These are phyloP conservation scores for Mystacides longicornis DNA, from an alignment of 2,888 invertebrate genomes.

Conservation along the genomic window DNA sequence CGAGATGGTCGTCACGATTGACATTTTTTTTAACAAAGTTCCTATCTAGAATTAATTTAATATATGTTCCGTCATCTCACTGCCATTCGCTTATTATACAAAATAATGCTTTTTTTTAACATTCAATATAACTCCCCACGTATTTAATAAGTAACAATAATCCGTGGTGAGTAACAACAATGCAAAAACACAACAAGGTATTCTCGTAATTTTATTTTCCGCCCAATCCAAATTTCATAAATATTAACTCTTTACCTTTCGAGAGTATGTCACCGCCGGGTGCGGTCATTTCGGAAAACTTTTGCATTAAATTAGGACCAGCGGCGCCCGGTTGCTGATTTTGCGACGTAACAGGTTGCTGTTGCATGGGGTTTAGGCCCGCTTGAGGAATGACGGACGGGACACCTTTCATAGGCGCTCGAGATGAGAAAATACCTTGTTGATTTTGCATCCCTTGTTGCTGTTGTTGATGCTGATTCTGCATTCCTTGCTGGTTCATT, in stretches of 20 bases:
- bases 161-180: constrained; percentile 11
- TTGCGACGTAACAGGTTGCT: constrained; percentile 37
- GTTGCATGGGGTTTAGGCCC: constrained; percentile 34
- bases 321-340: constrained; percentile 36
- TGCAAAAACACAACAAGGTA: constrained; percentile 3
- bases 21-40: too few species aligned
- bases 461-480: constrained; percentile 30
- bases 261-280: constrained; percentile 86
- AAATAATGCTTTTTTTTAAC: constrained; percentile 1
- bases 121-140: neutral
- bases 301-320: constrained; percentile 77
- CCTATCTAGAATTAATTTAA: neutral
- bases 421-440: constrained; percentile 28
- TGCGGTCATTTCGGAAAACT: constrained; percentile 81
- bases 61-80: neutral
- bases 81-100: constrained; percentile 8
- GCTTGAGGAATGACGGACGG: constrained; percentile 46
- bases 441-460: constrained; percentile 28
- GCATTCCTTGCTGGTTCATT: constrained; percentile 25
- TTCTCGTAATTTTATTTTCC: constrained; percentile 61
- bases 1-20: too few species aligned
- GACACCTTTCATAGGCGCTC: constrained; percentile 40
- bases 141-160: neutral
- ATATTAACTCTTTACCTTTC: constrained; percentile 89
- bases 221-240: constrained; percentile 88